Evolutionary conservation across 2,888 invertebrate species (phyloP).

Genomic region (Drosophila incognita): DNA sequence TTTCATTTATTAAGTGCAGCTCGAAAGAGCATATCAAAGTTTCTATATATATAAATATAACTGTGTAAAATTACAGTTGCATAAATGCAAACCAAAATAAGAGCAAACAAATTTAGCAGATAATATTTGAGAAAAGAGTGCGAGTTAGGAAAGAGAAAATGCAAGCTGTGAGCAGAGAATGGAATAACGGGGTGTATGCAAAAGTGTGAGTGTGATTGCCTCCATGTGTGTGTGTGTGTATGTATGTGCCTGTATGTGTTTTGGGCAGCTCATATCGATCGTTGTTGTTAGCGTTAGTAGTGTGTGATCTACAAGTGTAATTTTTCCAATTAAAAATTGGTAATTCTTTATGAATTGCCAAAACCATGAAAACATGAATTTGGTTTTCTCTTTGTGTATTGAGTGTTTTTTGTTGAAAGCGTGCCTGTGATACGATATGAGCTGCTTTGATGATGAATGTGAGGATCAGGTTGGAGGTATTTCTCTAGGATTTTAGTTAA

Average conservation of each 20-base stretch:
- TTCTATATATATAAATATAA: neutral
- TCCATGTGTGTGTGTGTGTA: neutral
- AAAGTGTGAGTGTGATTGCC: neutral
- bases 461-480: neutral
- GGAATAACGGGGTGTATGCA: neutral
- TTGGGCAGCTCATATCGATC: constrained; percentile 69
- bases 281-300: constrained; percentile 66
- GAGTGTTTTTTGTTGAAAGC: constrained; percentile 74
- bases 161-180: neutral
- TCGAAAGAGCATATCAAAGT: neutral
- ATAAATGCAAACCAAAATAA: neutral
- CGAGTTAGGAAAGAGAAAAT: neutral
- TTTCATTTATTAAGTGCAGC: neutral
- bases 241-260: neutral
- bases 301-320: constrained; percentile 34
- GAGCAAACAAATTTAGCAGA: neutral
- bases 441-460: constrained; percentile 50
- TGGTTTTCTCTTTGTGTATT: constrained; percentile 13
- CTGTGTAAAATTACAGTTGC: neutral
- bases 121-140: neutral
- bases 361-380: neutral
- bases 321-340: constrained; percentile 7
- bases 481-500: constrained; percentile 55
- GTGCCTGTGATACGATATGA: constrained; percentile 85
- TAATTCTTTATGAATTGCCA: constrained; percentile 11